Evolutionary conservation across 2,113 vertebrate genomes (phyloP), one percentile per base, ranked within the genome.

Genomic region (Tonatia bakeri): DNA sequence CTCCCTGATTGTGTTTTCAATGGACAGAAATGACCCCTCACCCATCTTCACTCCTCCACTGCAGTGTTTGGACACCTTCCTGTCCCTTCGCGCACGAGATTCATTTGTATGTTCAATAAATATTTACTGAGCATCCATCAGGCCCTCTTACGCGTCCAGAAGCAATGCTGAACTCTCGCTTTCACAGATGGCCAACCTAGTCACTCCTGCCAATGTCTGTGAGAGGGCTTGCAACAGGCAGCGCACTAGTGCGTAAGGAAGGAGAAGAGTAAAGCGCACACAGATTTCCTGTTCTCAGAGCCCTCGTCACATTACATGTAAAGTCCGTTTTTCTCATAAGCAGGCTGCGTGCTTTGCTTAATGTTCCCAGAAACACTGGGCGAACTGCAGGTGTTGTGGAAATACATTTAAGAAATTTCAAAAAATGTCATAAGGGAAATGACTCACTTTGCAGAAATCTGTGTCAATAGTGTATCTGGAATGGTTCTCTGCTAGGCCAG

Each of bases 361-460:
- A 28, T 26, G 47, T 73, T 86, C 54, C 93, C 70, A 83, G 43
- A 65, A 86, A 92, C 16, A 2, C 0, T 17, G 47, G 36, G 20
- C 72, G 43, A 90, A 45, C 43, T 47, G 88, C 76, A 96, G 81
- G 85, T 95, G 70, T 67, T 85, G 4, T 36, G 81, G 76, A 80
- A 97, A 79, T 52, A 65, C 11, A 13, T 86, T 61, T 50, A 52
- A 90, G 75, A 87, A 84, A 83, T 59, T 22, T 84, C 69, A 90
- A 69, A 65, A 40, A 81, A 90, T 40, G 89, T n/a, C 12, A 0
- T 33, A 26, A 91, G 89, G 80, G 90, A 92, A 91, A 65, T 96
- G 92, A 95, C 43, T 95, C 85, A 72, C 45, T 80, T 89, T 45
- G 15, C 36, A 52, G 90, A 95, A 93, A 92, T 91, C 67, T 56